These are phyloP conservation scores for Andricus grossulariae DNA, from an alignment of 1,140 invertebrate genomes.

Conservation along the genomic window DNA sequence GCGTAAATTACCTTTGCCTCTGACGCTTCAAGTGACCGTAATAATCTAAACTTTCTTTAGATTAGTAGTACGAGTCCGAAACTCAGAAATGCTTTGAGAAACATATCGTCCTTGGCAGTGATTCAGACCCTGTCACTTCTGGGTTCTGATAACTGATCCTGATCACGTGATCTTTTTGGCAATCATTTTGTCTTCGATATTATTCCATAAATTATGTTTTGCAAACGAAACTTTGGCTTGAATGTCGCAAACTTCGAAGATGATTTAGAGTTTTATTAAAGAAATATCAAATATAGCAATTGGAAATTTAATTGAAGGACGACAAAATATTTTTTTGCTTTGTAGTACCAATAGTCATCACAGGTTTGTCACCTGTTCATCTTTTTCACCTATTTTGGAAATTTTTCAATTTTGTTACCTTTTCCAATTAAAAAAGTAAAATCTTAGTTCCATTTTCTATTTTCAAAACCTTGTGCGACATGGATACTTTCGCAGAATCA, in stretches of 20 bases:
- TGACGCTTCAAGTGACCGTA: slow-evolving; percentile 27
- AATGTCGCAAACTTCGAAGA: neutral
- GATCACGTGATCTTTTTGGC: slow-evolving; percentile 28
- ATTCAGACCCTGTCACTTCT: slow-evolving; percentile 7
- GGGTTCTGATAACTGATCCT: slow-evolving; percentile 2
- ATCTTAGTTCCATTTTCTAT: too few species aligned
- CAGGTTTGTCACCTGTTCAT: too few species aligned
- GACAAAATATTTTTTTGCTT: too few species aligned
- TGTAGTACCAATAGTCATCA: too few species aligned
- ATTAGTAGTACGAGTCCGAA: neutral
- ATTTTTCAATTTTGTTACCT: too few species aligned
- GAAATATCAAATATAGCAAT: too few species aligned
- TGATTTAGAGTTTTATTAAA: too few species aligned
- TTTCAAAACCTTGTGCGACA: too few species aligned
- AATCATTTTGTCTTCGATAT: neutral
- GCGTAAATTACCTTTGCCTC: slow-evolving; percentile 5
- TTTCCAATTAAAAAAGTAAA: too few species aligned
- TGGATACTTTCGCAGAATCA: too few species aligned
- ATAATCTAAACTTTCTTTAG: slow-evolving; percentile 23
- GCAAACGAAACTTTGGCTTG: neutral
- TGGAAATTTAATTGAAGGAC: too few species aligned
- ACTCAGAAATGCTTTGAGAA: slow-evolving; percentile 7
- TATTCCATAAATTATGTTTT: neutral
- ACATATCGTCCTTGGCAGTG: slow-evolving; percentile 20
- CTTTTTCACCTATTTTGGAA: too few species aligned